Base-by-base conservation (phyloP, 2,888 invertebrate species). In the Limenitis camilla region DNA sequence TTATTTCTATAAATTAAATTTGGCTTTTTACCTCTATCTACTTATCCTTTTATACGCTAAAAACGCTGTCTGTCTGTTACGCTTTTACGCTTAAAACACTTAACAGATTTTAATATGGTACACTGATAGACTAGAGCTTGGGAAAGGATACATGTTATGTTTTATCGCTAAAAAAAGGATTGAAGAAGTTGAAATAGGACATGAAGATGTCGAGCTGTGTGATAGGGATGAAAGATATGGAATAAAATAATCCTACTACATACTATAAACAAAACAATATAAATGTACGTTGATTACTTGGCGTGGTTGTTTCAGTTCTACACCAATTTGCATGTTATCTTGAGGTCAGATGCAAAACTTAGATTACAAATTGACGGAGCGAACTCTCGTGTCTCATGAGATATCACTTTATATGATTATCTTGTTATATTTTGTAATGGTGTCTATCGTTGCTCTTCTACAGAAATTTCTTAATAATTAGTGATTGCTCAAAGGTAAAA, bases 291-390 rank as follows among this genome's bases (percentile, higher is more conserved):
- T 36, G 11, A 36, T 36, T 36, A 28, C 10, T 45, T 36, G 36
- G 27, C n/a, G 27, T 35, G 33, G 44, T 44, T 10, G 33, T 35
- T 11, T 28, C 33, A 29, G 35, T 33, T 40, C 50, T 46, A 40
- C 40, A 46, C n/a, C 42, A 50, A 54, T 50, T 54, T 50, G 50
- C 54, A 51, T 46, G 52, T 38, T 38, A 29, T 47, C 46, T 47
- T 38, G 50, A 40, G 50, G 50, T 54, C 50, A 54, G 46, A 45
- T 36, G 32, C 42, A 35, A 42, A 54, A 54, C 54, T 54, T 51
- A 45, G 54, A 54, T 54, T 50, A 54, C 42, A 42, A 44, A 38
- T 46, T 36, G 38, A 46, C 42, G 32, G 28, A 11, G 27, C 10
- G 10, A 46, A 54, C 39, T 31, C 50, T 46, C 50, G 38, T 46